phyloP scores from a whole-genome alignment of 2,797 vertebrate genomes.

The Arctocebus calabarensis region DNA sequence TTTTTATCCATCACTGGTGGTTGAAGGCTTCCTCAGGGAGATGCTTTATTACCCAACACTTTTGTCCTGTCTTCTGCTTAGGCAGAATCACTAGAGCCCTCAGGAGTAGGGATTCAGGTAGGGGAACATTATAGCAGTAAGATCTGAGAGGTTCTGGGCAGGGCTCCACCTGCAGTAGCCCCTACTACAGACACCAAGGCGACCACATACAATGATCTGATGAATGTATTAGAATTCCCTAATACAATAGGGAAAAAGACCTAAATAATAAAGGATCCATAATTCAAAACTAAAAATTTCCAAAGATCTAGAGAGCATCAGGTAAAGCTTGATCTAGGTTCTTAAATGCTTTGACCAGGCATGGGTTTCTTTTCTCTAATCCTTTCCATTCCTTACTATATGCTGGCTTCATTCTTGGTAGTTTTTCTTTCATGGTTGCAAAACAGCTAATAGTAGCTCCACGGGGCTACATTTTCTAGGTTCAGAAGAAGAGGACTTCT shows the following conservation, averaged over 20 bases:
- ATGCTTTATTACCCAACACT: neutral
- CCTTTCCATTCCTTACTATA: neutral
- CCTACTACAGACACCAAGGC: neutral
- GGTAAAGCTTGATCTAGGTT: neutral
- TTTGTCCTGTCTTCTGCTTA: neutral
- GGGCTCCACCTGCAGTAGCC: neutral
- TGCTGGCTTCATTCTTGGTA: constrained; percentile 6
- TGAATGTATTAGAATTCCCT: neutral
- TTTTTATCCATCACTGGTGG: neutral
- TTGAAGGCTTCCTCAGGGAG: neutral
- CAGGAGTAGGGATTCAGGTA: neutral
- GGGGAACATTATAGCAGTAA: neutral
- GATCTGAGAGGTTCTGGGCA: neutral
- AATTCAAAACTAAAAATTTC: constrained; percentile 41
- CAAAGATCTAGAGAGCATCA: neutral
- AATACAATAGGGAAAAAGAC: neutral
- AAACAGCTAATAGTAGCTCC: constrained; percentile 5
- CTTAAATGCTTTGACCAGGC: neutral
- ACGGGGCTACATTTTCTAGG: constrained; percentile 19
- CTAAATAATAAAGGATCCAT: neutral
- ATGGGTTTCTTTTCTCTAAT: neutral
- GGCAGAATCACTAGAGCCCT: neutral
- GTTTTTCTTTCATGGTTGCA: neutral
- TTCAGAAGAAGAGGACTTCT: constrained; percentile 37
- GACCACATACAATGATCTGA: neutral